These are phyloP conservation scores for Chitala chitala DNA, from an alignment of 2,113 vertebrate species.

Conservation along the genomic window DNA sequence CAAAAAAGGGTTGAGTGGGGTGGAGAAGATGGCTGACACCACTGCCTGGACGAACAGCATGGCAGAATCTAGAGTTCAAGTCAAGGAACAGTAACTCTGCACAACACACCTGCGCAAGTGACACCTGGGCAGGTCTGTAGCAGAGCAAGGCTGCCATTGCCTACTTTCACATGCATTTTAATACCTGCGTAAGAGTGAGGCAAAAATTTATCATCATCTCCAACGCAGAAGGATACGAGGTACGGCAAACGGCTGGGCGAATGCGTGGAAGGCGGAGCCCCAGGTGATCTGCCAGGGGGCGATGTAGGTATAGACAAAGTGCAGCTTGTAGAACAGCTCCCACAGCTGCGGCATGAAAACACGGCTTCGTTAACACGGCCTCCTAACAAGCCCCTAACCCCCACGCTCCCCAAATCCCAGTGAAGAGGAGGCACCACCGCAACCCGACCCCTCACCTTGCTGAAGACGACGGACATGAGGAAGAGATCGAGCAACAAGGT, in stretches of 20 bases:
- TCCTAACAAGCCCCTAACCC: not conserved
- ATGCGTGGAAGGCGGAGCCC: slow-evolving; percentile 97
- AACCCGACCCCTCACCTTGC: slow-evolving; percentile 69
- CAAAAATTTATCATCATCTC: too few relatives aligned
- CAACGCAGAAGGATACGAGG: slow-evolving; percentile 87
- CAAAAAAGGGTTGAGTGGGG: slow-evolving; percentile 80
- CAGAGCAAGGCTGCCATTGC: too few relatives aligned
- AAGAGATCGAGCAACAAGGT: slow-evolving; percentile 95
- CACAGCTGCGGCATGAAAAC: slow-evolving; percentile 68
- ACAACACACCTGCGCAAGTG: not conserved
- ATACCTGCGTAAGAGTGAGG: too few relatives aligned
- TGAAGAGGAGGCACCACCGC: not conserved
- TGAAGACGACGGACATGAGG: slow-evolving; percentile 96
- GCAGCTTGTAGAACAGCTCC: slow-evolving; percentile 93
- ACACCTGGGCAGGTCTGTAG: too few relatives aligned
- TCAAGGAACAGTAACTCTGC: slow-evolving; percentile 59
- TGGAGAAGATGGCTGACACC: slow-evolving; percentile 79
- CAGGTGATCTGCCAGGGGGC: slow-evolving; percentile 98
- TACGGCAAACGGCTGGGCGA: slow-evolving; percentile 96
- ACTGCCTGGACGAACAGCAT: slow-evolving; percentile 82
- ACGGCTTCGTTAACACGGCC: not conserved
- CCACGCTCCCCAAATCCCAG: not conserved
- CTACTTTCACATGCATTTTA: too few relatives aligned
- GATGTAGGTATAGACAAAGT: slow-evolving; percentile 96
- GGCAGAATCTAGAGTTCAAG: slow-evolving; percentile 68